These are phyloP conservation scores for Machimus atricapillus DNA, from an alignment of 2,888 invertebrate genomes.

Conservation along the genomic window DNA sequence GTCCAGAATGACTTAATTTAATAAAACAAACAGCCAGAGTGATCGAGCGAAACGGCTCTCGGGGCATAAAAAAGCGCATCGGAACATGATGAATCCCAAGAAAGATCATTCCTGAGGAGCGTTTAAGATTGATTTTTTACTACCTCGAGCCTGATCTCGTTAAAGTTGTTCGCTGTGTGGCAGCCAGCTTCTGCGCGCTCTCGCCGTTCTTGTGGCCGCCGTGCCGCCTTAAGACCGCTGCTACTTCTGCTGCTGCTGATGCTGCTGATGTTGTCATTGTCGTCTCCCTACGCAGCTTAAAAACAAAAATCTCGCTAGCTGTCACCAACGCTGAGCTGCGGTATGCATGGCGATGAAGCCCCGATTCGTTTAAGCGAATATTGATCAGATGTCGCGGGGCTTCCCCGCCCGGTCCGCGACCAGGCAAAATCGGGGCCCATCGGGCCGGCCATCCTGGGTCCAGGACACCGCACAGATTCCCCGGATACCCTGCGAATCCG, in stretches of 20 bases:
- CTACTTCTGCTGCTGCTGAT: neutral
- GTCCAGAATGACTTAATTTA: slow-evolving; percentile 44
- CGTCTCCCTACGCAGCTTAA: slow-evolving; percentile 39
- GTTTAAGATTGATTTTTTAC: slow-evolving; percentile 44
- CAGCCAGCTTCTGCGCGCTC: slow-evolving; percentile 30
- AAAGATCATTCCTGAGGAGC: slow-evolving; percentile 43
- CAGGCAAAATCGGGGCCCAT: neutral
- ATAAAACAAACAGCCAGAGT: slow-evolving; percentile 41
- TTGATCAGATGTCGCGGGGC: slow-evolving; percentile 27
- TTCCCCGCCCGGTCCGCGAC: neutral
- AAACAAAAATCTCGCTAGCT: slow-evolving; percentile 44
- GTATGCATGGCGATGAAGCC: slow-evolving; percentile 44
- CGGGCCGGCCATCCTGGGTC: neutral
- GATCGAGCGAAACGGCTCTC: slow-evolving; percentile 22
- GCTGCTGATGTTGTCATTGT: slow-evolving; percentile 43
- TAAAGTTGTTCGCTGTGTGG: slow-evolving; percentile 41
- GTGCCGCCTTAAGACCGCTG: neutral
- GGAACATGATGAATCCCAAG: slow-evolving; percentile 41
- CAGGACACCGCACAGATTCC: neutral
- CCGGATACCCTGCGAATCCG: neutral
- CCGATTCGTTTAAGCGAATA: slow-evolving; percentile 36
- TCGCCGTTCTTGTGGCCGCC: neutral
- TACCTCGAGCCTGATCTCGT: slow-evolving; percentile 30
- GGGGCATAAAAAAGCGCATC: slow-evolving; percentile 32
- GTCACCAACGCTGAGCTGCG: slow-evolving; percentile 42